A percentile compares a stretch with the other conserved stretches of the same genome.
These are phyloP conservation scores for Mycalesis mineus DNA, from an alignment of 2,888 invertebrate genomes.

Conservation along the genomic window DNA sequence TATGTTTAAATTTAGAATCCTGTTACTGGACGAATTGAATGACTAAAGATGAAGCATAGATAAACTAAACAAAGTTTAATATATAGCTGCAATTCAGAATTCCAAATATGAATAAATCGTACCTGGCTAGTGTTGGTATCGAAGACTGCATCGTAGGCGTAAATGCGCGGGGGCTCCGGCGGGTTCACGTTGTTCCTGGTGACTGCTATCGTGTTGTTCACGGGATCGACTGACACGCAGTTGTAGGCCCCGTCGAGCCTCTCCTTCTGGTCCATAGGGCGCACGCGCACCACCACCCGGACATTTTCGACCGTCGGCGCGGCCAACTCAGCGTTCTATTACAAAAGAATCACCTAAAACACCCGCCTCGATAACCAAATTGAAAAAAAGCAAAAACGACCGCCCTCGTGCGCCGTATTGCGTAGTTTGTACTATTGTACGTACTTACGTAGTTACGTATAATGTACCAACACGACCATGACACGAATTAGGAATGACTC, in stretches of 20 bases:
- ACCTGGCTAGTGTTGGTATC: conserved; percentile 91
- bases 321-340: conserved; percentile 71
- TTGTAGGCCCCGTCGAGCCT: conserved; percentile 82
- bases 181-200: conserved; percentile 84
- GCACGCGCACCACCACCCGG: conserved; percentile 94
- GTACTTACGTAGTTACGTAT: background rate
- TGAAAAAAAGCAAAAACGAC: conserved; percentile 15
- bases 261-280: conserved; percentile 95
- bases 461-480: conserved; percentile 42
- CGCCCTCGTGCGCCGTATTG: conserved; percentile 34
- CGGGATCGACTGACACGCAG: conserved; percentile 86
- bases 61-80: too few relatives aligned
- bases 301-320: conserved; percentile 93
- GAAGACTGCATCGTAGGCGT: conserved; percentile 97
- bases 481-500: conserved; percentile 44
- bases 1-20: too few relatives aligned
- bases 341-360: background rate
- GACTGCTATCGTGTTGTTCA: conserved; percentile 87
- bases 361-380: background rate
- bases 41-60: too few relatives aligned
- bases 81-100: too few relatives aligned
- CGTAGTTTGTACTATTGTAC: conserved; percentile 38
- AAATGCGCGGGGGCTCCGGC: conserved; percentile 90
- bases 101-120: conserved; percentile 22
- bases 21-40: too few relatives aligned